Percentiles rank a stretch among this genome's conserved stretches.
phyloP scores from a whole-genome alignment of 1,140 invertebrate species.

The Zelostemma sp. region DNA sequence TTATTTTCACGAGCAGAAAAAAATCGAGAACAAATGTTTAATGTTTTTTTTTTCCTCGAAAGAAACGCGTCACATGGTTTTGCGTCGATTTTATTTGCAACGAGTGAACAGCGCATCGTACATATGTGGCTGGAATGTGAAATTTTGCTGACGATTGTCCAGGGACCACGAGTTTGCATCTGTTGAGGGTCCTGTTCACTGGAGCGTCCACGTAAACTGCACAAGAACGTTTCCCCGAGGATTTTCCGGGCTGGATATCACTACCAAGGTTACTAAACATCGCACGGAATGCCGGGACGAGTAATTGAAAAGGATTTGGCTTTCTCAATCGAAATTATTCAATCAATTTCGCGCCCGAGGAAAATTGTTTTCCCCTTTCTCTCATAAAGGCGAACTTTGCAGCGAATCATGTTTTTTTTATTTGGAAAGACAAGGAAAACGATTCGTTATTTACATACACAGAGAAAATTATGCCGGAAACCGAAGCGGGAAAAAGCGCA shows the following conservation, averaged over 20 bases:
- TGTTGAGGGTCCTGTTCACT: slow-evolving; percentile 62
- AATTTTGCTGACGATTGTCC: slow-evolving; percentile 67
- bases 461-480: not conserved
- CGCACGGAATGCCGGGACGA: slow-evolving; percentile 45
- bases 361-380: not conserved
- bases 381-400: not conserved
- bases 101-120: slow-evolving; percentile 19
- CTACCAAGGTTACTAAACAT: slow-evolving; percentile 58
- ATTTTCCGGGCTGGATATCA: slow-evolving; percentile 49
- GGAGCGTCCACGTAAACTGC: slow-evolving; percentile 57
- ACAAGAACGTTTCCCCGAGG: slow-evolving; percentile 59
- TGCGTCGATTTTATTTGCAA: slow-evolving; percentile 1
- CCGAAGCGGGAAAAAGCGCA: not conserved
- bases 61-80: not conserved
- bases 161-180: slow-evolving; percentile 55
- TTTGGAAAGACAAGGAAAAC: not conserved
- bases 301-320: slow-evolving; percentile 67
- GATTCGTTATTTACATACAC: not conserved
- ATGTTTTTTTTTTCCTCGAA: slow-evolving; percentile 1
- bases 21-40: too few relatives aligned
- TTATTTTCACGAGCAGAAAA: slow-evolving; percentile 2
- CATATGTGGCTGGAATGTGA: slow-evolving; percentile 61
- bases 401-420: not conserved
- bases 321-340: slow-evolving; percentile 40
- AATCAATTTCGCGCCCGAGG: too few relatives aligned